Evolutionary conservation across 30 jellyfish, hydroid and myxozoan species (phyloP).

Genomic region (Hydra vulgaris): DNA sequence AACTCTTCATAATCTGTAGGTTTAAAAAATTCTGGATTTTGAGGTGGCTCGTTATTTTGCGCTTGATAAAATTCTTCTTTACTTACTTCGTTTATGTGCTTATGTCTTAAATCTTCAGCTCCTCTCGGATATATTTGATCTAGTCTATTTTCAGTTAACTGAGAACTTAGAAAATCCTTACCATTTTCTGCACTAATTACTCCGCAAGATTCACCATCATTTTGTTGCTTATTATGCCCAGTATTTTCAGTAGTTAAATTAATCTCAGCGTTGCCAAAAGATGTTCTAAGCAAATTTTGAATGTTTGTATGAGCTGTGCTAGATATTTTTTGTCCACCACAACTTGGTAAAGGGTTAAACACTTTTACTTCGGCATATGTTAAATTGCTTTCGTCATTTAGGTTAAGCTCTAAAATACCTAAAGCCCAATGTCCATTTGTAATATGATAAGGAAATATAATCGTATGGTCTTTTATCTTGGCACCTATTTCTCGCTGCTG

Average conservation of each 20-base stretch:
- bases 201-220: background rate
- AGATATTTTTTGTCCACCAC: background rate
- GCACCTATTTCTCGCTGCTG: background rate
- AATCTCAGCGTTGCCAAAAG: background rate
- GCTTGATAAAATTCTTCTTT: background rate
- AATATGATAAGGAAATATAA: background rate
- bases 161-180: background rate
- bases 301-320: background rate
- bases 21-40: background rate
- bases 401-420: background rate
- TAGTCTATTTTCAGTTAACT: background rate
- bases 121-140: background rate
- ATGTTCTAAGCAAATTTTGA: background rate
- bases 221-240: background rate
- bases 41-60: background rate
- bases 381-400: background rate
- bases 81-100: background rate
- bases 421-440: background rate
- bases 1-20: background rate
- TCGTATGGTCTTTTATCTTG: background rate
- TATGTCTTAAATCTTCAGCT: background rate
- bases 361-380: background rate
- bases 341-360: background rate
- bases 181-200: background rate
- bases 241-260: background rate